These are phyloP conservation scores for Nasonovia ribisnigri DNA, from an alignment of 2,888 invertebrate genomes.

Conservation along the genomic window DNA sequence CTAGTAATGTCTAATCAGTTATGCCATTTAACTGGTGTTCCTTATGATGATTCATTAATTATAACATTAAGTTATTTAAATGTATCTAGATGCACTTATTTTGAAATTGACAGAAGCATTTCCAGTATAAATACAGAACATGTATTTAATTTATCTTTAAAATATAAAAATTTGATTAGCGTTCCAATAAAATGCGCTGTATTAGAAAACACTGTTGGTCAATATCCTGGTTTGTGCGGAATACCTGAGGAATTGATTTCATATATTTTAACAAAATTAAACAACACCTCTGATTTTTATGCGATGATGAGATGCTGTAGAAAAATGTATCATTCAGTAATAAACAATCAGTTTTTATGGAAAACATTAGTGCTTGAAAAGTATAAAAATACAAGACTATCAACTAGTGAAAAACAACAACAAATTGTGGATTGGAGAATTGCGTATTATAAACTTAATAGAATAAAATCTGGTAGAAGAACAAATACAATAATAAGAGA, in stretches of 20 bases:
- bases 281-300: background rate
- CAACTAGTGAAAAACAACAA: background rate
- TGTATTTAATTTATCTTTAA: background rate
- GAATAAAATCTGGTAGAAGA: background rate
- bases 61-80: conserved; percentile 49
- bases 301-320: conserved; percentile 23
- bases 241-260: conserved; percentile 47
- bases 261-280: conserved; percentile 23
- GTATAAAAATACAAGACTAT: background rate
- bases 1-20: conserved; percentile 50
- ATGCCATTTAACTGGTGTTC: conserved; percentile 51
- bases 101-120: background rate
- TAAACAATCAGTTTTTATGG: conserved; percentile 18
- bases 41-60: conserved; percentile 33
- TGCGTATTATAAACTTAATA: conserved; percentile 1
- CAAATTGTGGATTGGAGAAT: conserved; percentile 1
- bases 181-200: conserved; percentile 52
- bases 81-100: conserved; percentile 19
- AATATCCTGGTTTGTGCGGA: conserved; percentile 43
- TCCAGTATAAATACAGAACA: background rate
- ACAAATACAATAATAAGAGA: background rate
- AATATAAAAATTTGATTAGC: conserved; percentile 50
- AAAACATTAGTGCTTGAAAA: conserved; percentile 6
- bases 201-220: conserved; percentile 2
- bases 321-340: conserved; percentile 1